phyloP scores from a whole-genome alignment of 2,113 vertebrate species.

The Stigmatopora argus region DNA sequence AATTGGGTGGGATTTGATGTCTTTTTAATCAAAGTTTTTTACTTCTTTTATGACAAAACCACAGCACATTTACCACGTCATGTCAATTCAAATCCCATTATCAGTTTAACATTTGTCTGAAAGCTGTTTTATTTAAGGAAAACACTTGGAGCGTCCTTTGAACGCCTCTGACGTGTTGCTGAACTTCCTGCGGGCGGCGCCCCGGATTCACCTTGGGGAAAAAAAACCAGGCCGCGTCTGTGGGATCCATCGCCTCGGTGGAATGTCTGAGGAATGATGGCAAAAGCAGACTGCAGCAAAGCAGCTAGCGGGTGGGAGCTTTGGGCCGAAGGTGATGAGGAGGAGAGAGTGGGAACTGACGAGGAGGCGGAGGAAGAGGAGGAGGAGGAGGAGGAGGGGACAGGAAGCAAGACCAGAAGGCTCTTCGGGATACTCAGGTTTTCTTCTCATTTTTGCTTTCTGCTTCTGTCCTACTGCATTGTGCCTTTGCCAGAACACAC shows the following conservation, averaged over 20 bases:
- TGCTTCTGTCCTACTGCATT: conserved; percentile 5
- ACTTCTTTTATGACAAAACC: too few species aligned
- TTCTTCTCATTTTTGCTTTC: conserved; percentile 3
- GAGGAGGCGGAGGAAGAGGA: conserved; percentile 3
- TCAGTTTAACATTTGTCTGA: too few species aligned
- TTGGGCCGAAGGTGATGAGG: conserved; percentile 21
- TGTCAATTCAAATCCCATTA: too few species aligned
- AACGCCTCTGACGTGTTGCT: neutral
- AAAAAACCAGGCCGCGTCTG: conserved; percentile 39
- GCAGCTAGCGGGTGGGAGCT: conserved; percentile 15
- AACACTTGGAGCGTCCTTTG: too few species aligned
- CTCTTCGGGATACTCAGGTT: conserved; percentile 61
- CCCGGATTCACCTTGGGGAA: conserved; percentile 24
- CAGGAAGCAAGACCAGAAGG: conserved; percentile 43
- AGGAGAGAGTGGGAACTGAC: conserved; percentile 3
- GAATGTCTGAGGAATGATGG: conserved; percentile 49
- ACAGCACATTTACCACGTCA: too few species aligned
- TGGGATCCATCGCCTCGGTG: conserved; percentile 57
- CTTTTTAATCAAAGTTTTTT: too few species aligned
- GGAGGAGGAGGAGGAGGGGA: conserved; percentile 20
- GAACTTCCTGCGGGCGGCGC: neutral
- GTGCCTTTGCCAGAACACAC: neutral
- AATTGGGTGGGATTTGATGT: too few species aligned
- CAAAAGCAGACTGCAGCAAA: conserved; percentile 1
- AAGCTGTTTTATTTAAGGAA: too few species aligned